Percentiles rank a stretch among this genome's conserved stretches.
Evolutionary conservation across 2,888 invertebrate genomes (phyloP).

Genomic region (Nymphalis polychloros): DNA sequence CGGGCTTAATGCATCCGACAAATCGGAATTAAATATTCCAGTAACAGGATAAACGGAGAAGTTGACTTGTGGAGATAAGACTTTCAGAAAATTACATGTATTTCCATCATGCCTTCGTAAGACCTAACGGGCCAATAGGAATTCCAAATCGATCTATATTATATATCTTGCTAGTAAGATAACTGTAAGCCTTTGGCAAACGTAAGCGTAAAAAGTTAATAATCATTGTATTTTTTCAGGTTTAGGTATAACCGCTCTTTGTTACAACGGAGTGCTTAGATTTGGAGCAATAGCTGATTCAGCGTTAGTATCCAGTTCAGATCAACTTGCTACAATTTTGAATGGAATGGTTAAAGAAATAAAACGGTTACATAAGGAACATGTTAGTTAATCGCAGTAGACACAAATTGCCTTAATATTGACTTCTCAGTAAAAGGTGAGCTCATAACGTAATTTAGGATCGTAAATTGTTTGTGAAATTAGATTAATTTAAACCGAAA

Average conservation of each 20-base stretch:
- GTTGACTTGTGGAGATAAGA: too few relatives aligned
- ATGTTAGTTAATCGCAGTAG: constrained; percentile 41
- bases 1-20: too few relatives aligned
- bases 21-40: too few relatives aligned
- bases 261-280: constrained; percentile 72
- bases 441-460: constrained; percentile 8
- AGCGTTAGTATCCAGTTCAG: constrained; percentile 59
- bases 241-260: constrained; percentile 72
- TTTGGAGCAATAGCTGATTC: constrained; percentile 72
- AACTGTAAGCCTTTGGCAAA: too few relatives aligned
- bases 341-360: constrained; percentile 66
- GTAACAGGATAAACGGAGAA: too few relatives aligned
- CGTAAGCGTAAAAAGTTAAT: neutral
- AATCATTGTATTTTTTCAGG: constrained; percentile 51
- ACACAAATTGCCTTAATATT: constrained; percentile 27
- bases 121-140: too few relatives aligned
- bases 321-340: constrained; percentile 61
- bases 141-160: too few relatives aligned
- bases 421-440: constrained; percentile 61
- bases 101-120: too few relatives aligned
- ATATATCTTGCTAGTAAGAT: too few relatives aligned
- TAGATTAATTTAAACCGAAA: neutral
- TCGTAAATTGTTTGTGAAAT: neutral
- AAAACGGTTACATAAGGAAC: constrained; percentile 49
- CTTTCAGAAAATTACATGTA: too few relatives aligned